Evolutionary conservation across 2,888 invertebrate species (phyloP), one percentile per base, ranked within the genome.

Genomic region (Drosophila lutescens): DNA sequence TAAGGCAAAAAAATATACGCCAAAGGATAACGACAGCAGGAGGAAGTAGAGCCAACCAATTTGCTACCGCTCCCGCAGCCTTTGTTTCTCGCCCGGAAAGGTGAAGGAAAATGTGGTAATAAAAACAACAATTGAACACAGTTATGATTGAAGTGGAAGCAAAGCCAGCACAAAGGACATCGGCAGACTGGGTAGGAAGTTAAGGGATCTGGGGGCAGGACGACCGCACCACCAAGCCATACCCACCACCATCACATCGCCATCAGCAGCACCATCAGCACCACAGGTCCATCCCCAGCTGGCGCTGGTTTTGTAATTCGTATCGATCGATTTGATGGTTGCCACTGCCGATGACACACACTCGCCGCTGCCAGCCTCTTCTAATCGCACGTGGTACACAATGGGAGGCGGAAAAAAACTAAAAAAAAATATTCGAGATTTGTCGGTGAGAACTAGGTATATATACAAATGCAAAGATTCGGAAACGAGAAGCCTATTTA

Each of bases 81-180:
- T 51, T 59, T 55, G 66, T 74, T 49, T 74, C 59, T 40, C 54
- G 44, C 38, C 43, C 41, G 61, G 40, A 15, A 83, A 83, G 83
- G 88, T 83, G 86, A 82, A 83, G 72, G 70, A 78, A 82, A 84
- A 87, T 86, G 83, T 72, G 80, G 88, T 82, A 88, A 88, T 88
- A 86, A 85, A 84, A 88, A 84, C 87, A 86, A 86, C 88, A 86
- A 86, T 86, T 88, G 89, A 88, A 87, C 86, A 77, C 86, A 82
- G 88, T 86, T 86, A 86, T 86, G 86, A 86, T 86, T 86, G 87
- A 86, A 86, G 87, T 88, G 86, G 81, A 83, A 83, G 79, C 66
- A 75, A 68, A 88, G 43, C 54, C 61, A n/a, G 58, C 58, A 59
- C 58, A 59, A 59, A 59, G 32, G 58, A 15, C 32, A 17, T 13